phyloP scores from a whole-genome alignment of 2,888 invertebrate species.

The Sarcophaga subvicina region DNA sequence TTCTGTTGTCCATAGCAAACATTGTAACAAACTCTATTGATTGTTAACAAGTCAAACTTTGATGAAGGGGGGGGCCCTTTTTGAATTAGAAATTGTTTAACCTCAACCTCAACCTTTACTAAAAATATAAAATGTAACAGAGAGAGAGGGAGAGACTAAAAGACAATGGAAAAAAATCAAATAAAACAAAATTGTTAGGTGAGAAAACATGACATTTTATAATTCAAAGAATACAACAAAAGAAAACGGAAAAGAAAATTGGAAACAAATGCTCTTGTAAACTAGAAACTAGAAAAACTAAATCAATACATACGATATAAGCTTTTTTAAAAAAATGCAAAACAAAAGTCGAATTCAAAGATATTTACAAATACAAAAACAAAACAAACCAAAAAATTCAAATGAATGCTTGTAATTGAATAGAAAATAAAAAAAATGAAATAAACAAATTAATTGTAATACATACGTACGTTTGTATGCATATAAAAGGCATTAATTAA shows the following conservation, averaged over 20 bases:
- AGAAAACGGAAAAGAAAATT: constrained; percentile 3
- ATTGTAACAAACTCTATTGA: constrained; percentile 3
- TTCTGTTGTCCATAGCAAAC: no score
- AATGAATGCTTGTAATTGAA: not conserved
- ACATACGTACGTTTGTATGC: not conserved
- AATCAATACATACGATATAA: constrained; percentile 38
- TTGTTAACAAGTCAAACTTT: no score
- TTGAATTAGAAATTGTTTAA: constrained; percentile 1
- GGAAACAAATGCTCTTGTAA: not conserved
- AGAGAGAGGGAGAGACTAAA: not conserved
- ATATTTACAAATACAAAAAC: not conserved
- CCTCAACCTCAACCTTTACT: constrained; percentile 57
- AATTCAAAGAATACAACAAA: constrained; percentile 1
- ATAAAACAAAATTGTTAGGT: not conserved
- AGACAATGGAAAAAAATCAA: not conserved
- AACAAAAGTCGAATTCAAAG: not conserved
- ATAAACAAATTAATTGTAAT: not conserved
- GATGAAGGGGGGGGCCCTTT: no score
- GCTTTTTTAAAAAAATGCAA: not conserved
- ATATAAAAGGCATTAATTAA: constrained; percentile 46
- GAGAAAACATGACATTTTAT: not conserved
- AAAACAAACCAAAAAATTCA: not conserved
- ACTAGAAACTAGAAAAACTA: constrained; percentile 36
- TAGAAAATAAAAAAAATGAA: constrained; percentile 6
- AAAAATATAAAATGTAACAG: constrained; percentile 15